These are phyloP conservation scores for Ctena decussata DNA, from an alignment of 2,888 invertebrate species.

Conservation along the genomic window DNA sequence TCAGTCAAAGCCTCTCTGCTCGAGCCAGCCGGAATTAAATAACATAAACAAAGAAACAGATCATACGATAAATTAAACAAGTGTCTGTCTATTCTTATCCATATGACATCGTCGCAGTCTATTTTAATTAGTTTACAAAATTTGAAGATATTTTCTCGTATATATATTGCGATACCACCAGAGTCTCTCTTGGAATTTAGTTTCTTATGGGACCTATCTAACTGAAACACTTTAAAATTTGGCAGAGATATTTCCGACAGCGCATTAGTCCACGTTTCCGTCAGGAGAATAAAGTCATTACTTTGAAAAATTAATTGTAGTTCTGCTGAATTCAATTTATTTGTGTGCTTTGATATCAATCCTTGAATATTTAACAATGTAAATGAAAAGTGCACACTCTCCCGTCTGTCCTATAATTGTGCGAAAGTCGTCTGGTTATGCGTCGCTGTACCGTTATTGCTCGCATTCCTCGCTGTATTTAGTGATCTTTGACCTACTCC, in stretches of 20 bases:
- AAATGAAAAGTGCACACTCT: no score
- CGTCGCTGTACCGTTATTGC: no score
- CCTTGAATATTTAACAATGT: neutral
- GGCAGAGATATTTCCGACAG: no score
- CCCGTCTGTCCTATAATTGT: no score
- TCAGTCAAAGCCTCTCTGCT: constrained; percentile 5
- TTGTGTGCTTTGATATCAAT: neutral
- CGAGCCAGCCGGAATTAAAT: constrained; percentile 17
- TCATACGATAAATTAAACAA: neutral
- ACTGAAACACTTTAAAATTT: no score
- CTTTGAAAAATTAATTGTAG: constrained; percentile 1
- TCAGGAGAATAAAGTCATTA: constrained; percentile 17
- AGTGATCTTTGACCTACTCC: no score
- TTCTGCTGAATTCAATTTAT: neutral
- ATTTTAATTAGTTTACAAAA: neutral
- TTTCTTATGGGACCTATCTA: no score
- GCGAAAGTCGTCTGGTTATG: no score
- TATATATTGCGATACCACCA: neutral
- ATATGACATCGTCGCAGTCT: constrained; percentile 6
- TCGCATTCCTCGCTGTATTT: no score
- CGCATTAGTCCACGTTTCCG: constrained; percentile 20
- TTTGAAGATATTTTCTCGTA: neutral
- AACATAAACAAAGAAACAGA: constrained; percentile 17
- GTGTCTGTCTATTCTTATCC: neutral
- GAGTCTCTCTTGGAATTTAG: neutral